Conservation (phyloP, 2,888 invertebrate genomes). For the Acleris sparsana region DNA sequence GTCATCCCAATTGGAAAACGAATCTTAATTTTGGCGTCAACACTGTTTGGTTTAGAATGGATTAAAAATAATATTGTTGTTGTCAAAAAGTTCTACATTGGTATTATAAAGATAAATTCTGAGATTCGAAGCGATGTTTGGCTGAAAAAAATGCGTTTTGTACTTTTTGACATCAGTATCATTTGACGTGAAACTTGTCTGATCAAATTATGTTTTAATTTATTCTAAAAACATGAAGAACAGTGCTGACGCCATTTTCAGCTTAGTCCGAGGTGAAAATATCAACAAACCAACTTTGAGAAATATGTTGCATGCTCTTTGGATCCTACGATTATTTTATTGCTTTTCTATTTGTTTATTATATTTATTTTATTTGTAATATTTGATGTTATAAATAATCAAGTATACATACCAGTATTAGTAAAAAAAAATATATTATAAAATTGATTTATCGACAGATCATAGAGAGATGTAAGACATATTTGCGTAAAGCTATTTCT, state of each 20-base stretch:
- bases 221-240: neutral
- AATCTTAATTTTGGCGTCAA: neutral
- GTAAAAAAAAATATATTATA: no score
- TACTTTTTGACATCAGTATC: neutral
- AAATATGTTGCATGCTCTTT: slow-evolving; percentile 62
- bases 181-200: no score
- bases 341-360: slow-evolving; percentile 10
- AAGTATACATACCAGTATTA: neutral
- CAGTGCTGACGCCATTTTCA: neutral
- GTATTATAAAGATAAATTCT: neutral
- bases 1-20: neutral
- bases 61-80: no score
- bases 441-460: slow-evolving; percentile 24
- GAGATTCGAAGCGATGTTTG: neutral
- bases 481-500: slow-evolving; percentile 9
- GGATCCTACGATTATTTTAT: slow-evolving; percentile 40
- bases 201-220: neutral
- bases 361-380: slow-evolving; percentile 1
- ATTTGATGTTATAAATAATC: neutral
- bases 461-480: slow-evolving; percentile 12
- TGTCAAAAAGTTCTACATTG: no score
- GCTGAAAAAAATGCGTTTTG: neutral
- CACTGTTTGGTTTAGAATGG: neutral
- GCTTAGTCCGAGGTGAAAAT: neutral
- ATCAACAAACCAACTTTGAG: slow-evolving; percentile 71